Evolutionary conservation across 2,113 vertebrate genomes (phyloP).

Genomic region (Circaetus cinerascens): DNA sequence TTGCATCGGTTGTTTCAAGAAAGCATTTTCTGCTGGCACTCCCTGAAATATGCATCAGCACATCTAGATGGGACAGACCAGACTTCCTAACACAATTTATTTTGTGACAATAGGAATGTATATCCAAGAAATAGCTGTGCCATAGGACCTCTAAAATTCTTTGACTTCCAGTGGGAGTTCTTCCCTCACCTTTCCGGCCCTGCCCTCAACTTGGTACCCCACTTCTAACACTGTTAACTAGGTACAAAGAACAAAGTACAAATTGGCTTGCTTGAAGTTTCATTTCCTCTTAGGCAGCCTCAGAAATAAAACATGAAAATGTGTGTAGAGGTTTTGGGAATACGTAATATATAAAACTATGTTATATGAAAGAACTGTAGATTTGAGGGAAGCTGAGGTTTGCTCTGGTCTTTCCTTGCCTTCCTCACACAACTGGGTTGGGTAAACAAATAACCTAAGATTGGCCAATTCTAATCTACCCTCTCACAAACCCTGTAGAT

Average conservation of each 20-base stretch:
- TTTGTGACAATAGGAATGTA: background rate
- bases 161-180: background rate
- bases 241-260: background rate
- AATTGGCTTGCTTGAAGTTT: background rate
- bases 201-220: background rate
- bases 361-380: background rate
- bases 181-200: background rate
- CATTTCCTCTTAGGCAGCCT: background rate
- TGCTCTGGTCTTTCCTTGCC: background rate
- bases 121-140: background rate
- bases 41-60: background rate
- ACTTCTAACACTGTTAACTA: background rate
- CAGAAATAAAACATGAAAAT: background rate
- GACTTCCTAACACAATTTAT: background rate
- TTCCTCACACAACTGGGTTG: background rate
- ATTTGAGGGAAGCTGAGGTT: background rate
- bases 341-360: background rate
- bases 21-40: background rate
- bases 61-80: background rate
- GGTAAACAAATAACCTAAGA: background rate
- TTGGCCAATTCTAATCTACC: rapidly evolving
- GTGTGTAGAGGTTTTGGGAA: background rate
- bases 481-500: background rate
- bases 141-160: background rate
- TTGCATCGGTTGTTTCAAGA: background rate